A percentile compares a stretch with the other conserved stretches of the same genome.
Evolutionary conservation across 2,888 invertebrate species (phyloP).

Genomic region (Hypercompe scribonia): DNA sequence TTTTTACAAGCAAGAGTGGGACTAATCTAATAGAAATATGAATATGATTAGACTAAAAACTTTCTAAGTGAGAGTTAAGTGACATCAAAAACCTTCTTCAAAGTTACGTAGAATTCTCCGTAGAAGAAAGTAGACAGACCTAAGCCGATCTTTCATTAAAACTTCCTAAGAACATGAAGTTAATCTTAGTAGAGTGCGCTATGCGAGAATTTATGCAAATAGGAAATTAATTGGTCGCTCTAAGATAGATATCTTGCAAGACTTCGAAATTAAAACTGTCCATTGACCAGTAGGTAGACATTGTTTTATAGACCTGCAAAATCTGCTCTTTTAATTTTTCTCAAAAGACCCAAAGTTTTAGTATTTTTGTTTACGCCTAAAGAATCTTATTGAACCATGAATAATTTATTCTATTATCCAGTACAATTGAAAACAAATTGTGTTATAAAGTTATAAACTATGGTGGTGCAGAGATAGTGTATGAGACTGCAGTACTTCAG

Average conservation of each 20-base stretch:
- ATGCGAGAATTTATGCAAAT: not conserved
- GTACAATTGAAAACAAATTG: too few relatives aligned
- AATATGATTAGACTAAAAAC: not conserved
- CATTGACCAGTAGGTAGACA: not conserved
- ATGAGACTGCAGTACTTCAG: too few relatives aligned
- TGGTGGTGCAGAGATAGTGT: too few relatives aligned
- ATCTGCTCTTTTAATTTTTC: too few relatives aligned
- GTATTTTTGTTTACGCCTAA: too few relatives aligned
- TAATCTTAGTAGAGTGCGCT: not conserved
- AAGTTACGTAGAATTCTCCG: not conserved
- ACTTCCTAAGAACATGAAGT: not conserved
- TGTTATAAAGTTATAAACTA: too few relatives aligned
- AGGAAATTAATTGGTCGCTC: not conserved
- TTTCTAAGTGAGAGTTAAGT: not conserved
- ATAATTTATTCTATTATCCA: too few relatives aligned
- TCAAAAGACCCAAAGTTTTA: too few relatives aligned
- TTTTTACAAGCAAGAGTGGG: not conserved
- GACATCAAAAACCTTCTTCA: not conserved
- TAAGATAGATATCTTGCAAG: not conserved
- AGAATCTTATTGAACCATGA: not conserved
- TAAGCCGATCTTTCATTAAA: not conserved
- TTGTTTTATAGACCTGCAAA: not conserved
- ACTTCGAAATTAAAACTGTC: not conserved
- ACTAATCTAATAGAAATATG: not conserved
- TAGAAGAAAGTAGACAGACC: not conserved